Conservation (phyloP, 2,888 invertebrate species). For the Zootermopsis nevadensis region DNA sequence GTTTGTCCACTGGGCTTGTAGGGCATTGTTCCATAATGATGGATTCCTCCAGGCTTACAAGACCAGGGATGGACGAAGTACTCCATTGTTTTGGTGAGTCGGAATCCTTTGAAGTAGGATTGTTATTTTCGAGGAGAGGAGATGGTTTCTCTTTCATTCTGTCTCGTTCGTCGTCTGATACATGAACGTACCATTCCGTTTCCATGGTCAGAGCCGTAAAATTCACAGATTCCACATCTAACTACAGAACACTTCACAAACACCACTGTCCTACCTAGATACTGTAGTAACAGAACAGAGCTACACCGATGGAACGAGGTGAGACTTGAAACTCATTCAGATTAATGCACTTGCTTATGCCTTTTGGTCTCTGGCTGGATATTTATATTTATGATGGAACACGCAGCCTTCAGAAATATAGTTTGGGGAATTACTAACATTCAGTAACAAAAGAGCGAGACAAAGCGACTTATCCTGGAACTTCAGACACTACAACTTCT, state of each 20-base stretch:
- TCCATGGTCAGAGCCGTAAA: slow-evolving; percentile 45
- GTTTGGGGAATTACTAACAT: slow-evolving; percentile 5
- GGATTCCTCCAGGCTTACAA: slow-evolving; percentile 53
- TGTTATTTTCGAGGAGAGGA: slow-evolving; percentile 35
- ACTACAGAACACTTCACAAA: not conserved
- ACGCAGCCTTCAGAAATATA: not conserved
- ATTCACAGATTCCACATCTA: not conserved
- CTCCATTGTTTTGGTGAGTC: slow-evolving; percentile 55
- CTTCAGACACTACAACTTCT: not conserved
- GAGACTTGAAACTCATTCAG: too few species aligned
- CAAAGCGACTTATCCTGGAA: not conserved
- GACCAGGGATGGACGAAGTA: slow-evolving; percentile 53
- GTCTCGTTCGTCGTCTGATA: slow-evolving; percentile 44
- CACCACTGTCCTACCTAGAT: not conserved
- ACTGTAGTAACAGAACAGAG: not conserved
- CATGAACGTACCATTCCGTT: slow-evolving; percentile 50
- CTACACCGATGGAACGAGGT: too few species aligned
- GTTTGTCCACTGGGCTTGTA: slow-evolving; percentile 61
- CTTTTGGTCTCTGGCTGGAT: not conserved
- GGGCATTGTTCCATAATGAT: slow-evolving; percentile 51
- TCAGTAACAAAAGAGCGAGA: not conserved
- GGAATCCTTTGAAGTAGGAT: slow-evolving; percentile 31
- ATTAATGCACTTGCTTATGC: not conserved
- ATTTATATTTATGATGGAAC: not conserved
- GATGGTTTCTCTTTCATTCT: not conserved